phyloP scores from a whole-genome alignment of 2,888 invertebrate species.

The Acleris cristana region DNA sequence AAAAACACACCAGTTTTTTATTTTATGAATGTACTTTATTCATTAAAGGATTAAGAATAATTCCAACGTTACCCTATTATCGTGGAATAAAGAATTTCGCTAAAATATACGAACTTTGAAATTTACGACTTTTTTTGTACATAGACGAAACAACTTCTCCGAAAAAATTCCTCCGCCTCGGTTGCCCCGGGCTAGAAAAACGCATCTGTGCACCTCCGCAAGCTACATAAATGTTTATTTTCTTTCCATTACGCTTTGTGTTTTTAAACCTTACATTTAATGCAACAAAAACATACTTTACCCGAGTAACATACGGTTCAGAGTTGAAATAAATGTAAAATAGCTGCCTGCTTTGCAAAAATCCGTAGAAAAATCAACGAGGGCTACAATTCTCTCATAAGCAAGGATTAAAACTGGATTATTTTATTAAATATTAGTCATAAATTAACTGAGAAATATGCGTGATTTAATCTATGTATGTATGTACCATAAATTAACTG shows the following conservation, averaged over 20 bases:
- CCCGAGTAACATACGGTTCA: neutral
- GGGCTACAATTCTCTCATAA: neutral
- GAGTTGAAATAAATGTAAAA: neutral
- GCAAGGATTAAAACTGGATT: no score
- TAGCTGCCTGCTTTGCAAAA: neutral
- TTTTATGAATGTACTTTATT: no score
- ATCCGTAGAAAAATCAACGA: neutral
- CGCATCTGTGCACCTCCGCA: constrained; percentile 13
- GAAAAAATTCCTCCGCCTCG: neutral
- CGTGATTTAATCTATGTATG: no score
- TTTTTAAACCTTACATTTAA: constrained; percentile 14
- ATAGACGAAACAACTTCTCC: neutral
- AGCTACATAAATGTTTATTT: constrained; percentile 13
- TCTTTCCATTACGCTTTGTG: constrained; percentile 26
- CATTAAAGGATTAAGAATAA: no score
- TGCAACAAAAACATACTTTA: constrained; percentile 3
- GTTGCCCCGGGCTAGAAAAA: constrained; percentile 4
- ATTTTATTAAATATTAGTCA: no score
- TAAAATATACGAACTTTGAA: no score
- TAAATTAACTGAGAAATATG: no score
- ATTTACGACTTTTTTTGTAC: no score
- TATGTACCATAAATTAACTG: no score
- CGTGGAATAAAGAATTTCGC: no score
- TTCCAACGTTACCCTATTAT: no score
- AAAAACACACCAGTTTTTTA: no score